Base-by-base conservation (phyloP, 2,888 invertebrate genomes). In the Flexamia atlantica region DNA sequence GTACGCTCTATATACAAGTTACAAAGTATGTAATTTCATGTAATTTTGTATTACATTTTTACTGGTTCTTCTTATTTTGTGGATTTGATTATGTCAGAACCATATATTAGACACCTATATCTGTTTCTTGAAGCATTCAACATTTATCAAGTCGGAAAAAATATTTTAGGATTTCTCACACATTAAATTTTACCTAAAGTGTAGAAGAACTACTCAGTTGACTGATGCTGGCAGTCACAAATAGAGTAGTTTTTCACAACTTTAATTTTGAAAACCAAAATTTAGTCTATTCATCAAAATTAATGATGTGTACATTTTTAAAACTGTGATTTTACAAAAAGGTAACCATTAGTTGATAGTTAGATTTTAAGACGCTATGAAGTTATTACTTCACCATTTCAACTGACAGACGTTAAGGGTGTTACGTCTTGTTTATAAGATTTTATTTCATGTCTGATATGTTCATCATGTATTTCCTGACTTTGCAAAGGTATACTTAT, bases 171-270 rank as follows among this genome's bases (percentile, higher is more conserved):
- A 50, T 50, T 50, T n/a, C 50, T 36, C 36, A 36, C 5, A 50
- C 14, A 50, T 50, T 57, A 20, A 46, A 46, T 23, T 57, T 57
- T 23, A 9, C 7, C 5, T 1, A 57, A 57, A 1, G 12, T 57
- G 57, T 57, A 23, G 20, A 57, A 81, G 68, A 40, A 64, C 25
- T 82, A 70, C 28, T 23, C 25, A 12, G 0, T n/a, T 42, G 74
- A 28, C 74, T 76, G 74, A 76, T 68, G 70, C 42, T 68, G 50
- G 42, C 42, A 70, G 42, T 46, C 40, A 50, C 42, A n/a, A n/a
- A n/a, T 30, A 28, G 10, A 80, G 30, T 57, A 28, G 28, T 64
- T 64, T 64, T 64, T 3, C 20, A 28, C 64, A 64, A 64, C 4
- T 53, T n/a, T 53, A 23, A 5, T 2, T 23, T 17, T 46, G 46